phyloP scores from a whole-genome alignment of 1,140 invertebrate genomes.

The Panagrolaimus sp. region DNA sequence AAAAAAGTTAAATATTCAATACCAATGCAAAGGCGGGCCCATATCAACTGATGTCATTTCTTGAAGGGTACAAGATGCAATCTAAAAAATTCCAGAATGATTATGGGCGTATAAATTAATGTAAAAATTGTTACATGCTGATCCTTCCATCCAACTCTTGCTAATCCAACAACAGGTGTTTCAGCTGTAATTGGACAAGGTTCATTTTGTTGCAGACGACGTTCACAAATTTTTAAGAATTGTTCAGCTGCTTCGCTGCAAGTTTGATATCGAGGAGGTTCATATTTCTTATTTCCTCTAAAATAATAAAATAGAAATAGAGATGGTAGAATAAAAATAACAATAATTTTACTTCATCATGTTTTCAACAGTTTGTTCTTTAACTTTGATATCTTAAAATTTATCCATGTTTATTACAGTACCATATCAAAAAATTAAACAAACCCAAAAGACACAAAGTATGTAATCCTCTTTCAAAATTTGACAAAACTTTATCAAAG shows the following conservation, averaged over 20 bases:
- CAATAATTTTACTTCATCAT: slow-evolving; percentile 76
- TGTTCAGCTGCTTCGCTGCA: slow-evolving; percentile 78
- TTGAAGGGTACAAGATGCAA: slow-evolving; percentile 70
- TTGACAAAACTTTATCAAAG: slow-evolving; percentile 82
- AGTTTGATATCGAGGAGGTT: slow-evolving; percentile 87
- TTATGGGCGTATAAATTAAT: neutral
- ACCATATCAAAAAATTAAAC: slow-evolving; percentile 25
- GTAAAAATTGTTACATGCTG: slow-evolving; percentile 65
- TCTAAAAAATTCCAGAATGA: slow-evolving; percentile 57
- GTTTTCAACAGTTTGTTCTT: slow-evolving; percentile 91
- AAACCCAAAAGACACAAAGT: slow-evolving; percentile 88
- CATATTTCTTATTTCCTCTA: slow-evolving; percentile 77
- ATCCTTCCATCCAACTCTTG: slow-evolving; percentile 76
- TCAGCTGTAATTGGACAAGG: slow-evolving; percentile 56
- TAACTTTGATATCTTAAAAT: slow-evolving; percentile 85
- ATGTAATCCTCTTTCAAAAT: slow-evolving; percentile 78
- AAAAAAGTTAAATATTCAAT: too few species aligned
- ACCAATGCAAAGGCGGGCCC: slow-evolving; percentile 85
- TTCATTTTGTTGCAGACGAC: neutral
- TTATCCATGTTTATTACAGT: neutral
- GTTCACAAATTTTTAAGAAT: slow-evolving; percentile 70
- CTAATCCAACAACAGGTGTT: slow-evolving; percentile 74
- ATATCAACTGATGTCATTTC: slow-evolving; percentile 74
- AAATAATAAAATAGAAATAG: too few species aligned
- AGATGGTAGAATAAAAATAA: too few species aligned